phyloP scores from a whole-genome alignment of 1,140 invertebrate genomes.

The Hycleus cichorii region DNA sequence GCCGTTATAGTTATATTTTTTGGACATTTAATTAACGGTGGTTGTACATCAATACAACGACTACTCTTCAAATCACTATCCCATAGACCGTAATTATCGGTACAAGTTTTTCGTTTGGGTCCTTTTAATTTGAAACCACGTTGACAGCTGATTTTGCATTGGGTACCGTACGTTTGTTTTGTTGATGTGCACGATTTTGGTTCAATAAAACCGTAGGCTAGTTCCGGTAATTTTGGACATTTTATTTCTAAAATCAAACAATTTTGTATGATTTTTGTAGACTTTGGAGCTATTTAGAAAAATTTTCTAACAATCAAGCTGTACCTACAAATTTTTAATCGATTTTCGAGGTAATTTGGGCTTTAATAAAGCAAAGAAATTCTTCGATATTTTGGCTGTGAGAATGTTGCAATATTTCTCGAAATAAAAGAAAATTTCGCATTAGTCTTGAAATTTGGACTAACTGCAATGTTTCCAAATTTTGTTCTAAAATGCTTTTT shows the following conservation, averaged over 20 bases:
- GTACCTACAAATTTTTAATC: no score
- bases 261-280: not conserved
- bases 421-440: not conserved
- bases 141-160: slow-evolving; percentile 49
- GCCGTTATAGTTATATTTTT: slow-evolving; percentile 42
- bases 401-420: no score
- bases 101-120: slow-evolving; percentile 40
- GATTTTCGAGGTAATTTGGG: no score
- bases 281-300: no score
- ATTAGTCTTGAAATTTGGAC: not conserved
- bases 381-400: no score
- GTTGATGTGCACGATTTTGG: slow-evolving; percentile 45
- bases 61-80: slow-evolving; percentile 42
- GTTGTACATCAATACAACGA: slow-evolving; percentile 47
- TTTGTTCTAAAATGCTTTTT: no score
- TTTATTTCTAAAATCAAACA: slow-evolving; percentile 44
- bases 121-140: slow-evolving; percentile 52
- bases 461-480: not conserved
- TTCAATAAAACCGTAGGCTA: slow-evolving; percentile 44
- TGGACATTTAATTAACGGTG: slow-evolving; percentile 49
- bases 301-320: no score
- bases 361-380: no score
- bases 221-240: slow-evolving; percentile 46
- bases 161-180: slow-evolving; percentile 47
- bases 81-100: slow-evolving; percentile 44